Evolutionary conservation across 2,797 vertebrate species (phyloP), one percentile per base, ranked within the genome.

Genomic region (Gobio occitaniae): DNA sequence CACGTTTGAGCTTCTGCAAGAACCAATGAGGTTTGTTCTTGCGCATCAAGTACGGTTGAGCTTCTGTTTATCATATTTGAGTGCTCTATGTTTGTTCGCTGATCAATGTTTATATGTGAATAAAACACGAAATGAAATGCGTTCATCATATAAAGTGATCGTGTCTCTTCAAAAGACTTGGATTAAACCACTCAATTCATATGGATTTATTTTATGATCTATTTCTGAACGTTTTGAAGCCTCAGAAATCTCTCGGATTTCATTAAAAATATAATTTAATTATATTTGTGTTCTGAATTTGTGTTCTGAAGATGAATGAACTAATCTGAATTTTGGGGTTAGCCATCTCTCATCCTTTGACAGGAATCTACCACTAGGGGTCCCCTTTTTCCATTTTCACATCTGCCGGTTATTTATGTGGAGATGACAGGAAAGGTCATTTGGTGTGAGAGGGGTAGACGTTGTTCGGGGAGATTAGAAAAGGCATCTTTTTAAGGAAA

Each of bases 341-440:
- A 32, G 15, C 29, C 1, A 15, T 65, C 29, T 21, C 11, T 4
- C 11, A 38, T 65, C 25, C 16, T 65, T 78, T 21, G 77, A 48
- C 41, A 29, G 38, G 10, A 79, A 25, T 78, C 61, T 38, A 16
- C 92, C 93, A 92, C 83, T 44, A 92, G 89, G 88, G 86, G 93
- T 54, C 84, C 56, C 75, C 21, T 54, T 41, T 69, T 76, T 32
- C 25, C 69, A 7, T 8, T 69, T 50, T 74, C 82, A 82, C 90
- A 84, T 29, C 59, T 2, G 16, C 75, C 72, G 1, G 61, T 69
- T 41, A 47, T 82, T 82, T 56, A 65, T 65, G 25, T 83, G 44
- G 17, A 68, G 78, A 75, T 88, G 90, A 91, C 92, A 94, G 90
- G 70, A 93, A 92, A 93, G 94, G 93, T 94, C 90, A 91, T 90